Conservation (phyloP, 2,888 invertebrate genomes). For the Pristionchus maxplancki region DNA sequence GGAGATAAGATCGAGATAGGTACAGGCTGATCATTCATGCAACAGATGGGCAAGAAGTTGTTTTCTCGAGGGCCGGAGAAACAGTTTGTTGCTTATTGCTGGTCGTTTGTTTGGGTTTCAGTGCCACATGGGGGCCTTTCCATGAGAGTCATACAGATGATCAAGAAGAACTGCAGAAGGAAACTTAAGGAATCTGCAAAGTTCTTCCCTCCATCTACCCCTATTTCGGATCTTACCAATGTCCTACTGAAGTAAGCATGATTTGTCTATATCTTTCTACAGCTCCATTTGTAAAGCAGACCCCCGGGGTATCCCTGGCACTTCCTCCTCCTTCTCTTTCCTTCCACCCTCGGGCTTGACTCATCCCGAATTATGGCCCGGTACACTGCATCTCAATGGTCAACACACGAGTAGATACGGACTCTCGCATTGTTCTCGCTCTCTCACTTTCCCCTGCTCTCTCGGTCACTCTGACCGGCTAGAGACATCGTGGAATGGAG, state of each 20-base stretch:
- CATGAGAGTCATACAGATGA: too few relatives aligned
- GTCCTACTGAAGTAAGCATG: too few relatives aligned
- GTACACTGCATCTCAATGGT: constrained; percentile 43
- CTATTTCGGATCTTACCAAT: too few relatives aligned
- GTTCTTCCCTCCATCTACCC: too few relatives aligned
- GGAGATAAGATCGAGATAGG: background rate
- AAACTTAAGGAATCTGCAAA: too few relatives aligned
- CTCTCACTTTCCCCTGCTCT: background rate
- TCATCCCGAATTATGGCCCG: constrained; percentile 30
- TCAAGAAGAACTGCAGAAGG: too few relatives aligned
- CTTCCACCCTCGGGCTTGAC: background rate
- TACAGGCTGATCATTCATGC: background rate
- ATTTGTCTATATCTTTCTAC: too few relatives aligned
- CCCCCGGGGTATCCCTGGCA: too few relatives aligned
- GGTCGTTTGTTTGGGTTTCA: background rate
- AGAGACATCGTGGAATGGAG: background rate
- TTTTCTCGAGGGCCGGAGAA: background rate
- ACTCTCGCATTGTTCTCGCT: constrained; percentile 10
- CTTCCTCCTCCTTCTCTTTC: background rate
- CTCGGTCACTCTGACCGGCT: background rate
- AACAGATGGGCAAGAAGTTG: background rate
- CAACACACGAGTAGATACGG: constrained; percentile 32
- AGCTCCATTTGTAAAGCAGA: too few relatives aligned
- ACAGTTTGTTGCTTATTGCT: background rate
- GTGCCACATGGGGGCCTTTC: background rate